These are phyloP conservation scores for Drosophila nigrodunni DNA, from an alignment of 1,140 invertebrate genomes.

Conservation along the genomic window DNA sequence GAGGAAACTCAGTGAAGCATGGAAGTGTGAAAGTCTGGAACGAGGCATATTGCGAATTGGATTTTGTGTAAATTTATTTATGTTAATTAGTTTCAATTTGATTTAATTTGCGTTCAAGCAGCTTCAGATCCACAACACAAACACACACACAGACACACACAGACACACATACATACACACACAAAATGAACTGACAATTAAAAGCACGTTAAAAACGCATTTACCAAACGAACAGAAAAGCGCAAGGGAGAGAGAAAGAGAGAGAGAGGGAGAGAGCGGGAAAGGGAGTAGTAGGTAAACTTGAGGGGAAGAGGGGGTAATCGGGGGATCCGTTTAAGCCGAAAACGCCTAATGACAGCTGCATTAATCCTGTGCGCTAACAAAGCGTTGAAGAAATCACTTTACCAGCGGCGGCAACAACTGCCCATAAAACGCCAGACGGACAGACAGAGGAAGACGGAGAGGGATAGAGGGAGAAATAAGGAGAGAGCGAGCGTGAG, in stretches of 20 bases:
- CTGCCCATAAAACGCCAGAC: slow-evolving; percentile 58
- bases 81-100: slow-evolving; percentile 83
- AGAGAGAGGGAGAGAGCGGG: neutral
- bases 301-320: neutral
- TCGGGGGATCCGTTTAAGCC: slow-evolving; percentile 69
- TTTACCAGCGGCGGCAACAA: slow-evolving; percentile 78
- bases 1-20: slow-evolving; percentile 61
- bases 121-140: neutral
- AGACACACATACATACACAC: too few species aligned
- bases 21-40: slow-evolving; percentile 78
- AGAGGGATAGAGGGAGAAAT: too few species aligned
- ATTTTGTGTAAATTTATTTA: slow-evolving; percentile 83
- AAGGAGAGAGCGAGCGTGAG: slow-evolving; percentile 18
- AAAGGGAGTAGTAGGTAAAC: neutral
- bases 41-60: slow-evolving; percentile 80
- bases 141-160: too few species aligned
- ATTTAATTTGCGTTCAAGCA: slow-evolving; percentile 71
- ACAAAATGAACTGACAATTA: slow-evolving; percentile 75
- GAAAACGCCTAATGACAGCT: slow-evolving; percentile 81
- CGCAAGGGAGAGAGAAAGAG: neutral
- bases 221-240: slow-evolving; percentile 60
- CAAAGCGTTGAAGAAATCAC: slow-evolving; percentile 84
- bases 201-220: slow-evolving; percentile 84
- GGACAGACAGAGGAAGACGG: neutral
- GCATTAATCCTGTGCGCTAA: slow-evolving; percentile 83